Evolutionary conservation across 2,113 vertebrate genomes (phyloP), one percentile per base, ranked within the genome.

Genomic region (Festucalex cinctus): DNA sequence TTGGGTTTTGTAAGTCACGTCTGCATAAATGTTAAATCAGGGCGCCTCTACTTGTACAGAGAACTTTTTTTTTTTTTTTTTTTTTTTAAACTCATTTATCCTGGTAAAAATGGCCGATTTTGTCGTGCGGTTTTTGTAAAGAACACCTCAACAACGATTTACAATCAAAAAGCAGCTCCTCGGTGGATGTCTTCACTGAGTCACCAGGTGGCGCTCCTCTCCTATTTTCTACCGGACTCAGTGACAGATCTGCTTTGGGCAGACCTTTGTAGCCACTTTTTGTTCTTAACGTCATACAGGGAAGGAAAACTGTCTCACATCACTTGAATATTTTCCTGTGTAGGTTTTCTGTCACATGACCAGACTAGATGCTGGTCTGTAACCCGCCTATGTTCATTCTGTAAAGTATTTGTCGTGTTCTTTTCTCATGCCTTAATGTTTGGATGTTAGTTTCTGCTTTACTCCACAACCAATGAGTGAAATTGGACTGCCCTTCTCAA

Each of bases 1-100:
- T 85, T 83, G 9, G 74, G 46, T 76, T 77, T 78, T 87, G 85
- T 89, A 83, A 86, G 82, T 83, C 75, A 79, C 32, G 68, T 83
- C 71, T 75, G 78, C 69, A 71, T 69, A 22, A 22, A 68, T 44
- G 44, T 69, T 53, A 22, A 77, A 73, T 28, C 51, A 59, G 75
- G 75, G 67, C 69, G 69, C 57, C 65, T 63, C 13, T 39, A 36
- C 51, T 71, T 39, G 43, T 60, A 17, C 70, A 68, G 62, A 79
- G 36, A 69, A 71, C 66, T 48, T 28, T n/a, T 68, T 6, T 35
- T 19, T 46, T 12, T 54, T 13, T 37, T 32, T 0, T 26, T n/a
- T 20, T 60, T 12, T 32, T 1, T 65, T 73, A 74, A 63, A 22
- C 9, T 5, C 7, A 9, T 53, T 35, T 59, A 12, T 65, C 26